Evolutionary conservation across 2,113 vertebrate species (phyloP).

Genomic region (Helogale parvula): DNA sequence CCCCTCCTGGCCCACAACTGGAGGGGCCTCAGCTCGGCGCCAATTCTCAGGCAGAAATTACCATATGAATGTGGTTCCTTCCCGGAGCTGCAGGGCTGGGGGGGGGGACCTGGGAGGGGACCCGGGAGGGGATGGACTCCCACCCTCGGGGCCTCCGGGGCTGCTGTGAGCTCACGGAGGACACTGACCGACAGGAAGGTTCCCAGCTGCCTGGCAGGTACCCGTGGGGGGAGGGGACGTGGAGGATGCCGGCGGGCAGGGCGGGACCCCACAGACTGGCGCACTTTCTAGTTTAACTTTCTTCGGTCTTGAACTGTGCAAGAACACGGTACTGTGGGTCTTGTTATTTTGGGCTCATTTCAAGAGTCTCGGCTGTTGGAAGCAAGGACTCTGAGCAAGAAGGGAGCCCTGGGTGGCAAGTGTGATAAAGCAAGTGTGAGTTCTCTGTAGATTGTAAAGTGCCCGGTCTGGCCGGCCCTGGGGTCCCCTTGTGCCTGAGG

Average conservation of each 20-base stretch:
- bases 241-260: too few species aligned
- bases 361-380: not conserved
- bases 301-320: accelerated
- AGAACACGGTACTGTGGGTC: not conserved
- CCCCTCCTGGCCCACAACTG: not conserved
- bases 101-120: not conserved
- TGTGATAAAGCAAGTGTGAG: not conserved
- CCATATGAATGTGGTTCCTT: constrained; percentile 47
- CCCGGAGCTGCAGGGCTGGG: not conserved
- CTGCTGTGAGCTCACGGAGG: not conserved
- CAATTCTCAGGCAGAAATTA: not conserved
- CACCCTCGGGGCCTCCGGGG: not conserved
- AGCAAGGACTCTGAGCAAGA: accelerated
- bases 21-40: not conserved
- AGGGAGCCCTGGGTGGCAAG: too few species aligned
- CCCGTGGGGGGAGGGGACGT: not conserved
- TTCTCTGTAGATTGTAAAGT: not conserved
- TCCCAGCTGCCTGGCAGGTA: constrained; percentile 6
- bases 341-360: not conserved
- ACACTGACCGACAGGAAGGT: not conserved
- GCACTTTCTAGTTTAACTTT: accelerated
- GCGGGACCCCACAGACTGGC: accelerated
- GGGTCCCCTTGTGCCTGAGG: too few species aligned
- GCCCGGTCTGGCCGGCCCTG: accelerated
- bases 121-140: not conserved